Conservation (phyloP, 2,113 vertebrate genomes). For the Grammomys dolichurus region DNA sequence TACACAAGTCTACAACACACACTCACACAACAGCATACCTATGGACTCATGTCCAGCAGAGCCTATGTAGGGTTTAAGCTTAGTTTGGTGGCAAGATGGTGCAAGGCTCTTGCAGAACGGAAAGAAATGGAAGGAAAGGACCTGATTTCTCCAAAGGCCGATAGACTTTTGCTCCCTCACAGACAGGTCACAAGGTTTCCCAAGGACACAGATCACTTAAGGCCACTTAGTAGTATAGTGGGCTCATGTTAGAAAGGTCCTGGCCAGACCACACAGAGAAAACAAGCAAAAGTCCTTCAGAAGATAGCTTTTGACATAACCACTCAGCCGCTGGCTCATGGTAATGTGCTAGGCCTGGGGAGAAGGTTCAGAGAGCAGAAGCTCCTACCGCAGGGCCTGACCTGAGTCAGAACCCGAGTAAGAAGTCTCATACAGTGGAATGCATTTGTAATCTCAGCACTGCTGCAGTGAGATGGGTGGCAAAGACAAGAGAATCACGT, state of each 20-base stretch:
- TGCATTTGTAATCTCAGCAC: background rate
- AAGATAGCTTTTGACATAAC: background rate
- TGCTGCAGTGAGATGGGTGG: background rate
- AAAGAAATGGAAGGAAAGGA: background rate
- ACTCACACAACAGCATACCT: background rate
- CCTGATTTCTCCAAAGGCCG: background rate
- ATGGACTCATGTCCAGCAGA: background rate
- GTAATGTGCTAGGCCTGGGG: background rate
- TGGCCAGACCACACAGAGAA: background rate
- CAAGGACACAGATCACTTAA: background rate
- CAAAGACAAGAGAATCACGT: background rate
- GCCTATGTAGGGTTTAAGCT: accelerated
- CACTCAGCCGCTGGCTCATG: background rate
- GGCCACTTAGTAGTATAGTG: background rate
- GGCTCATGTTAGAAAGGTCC: background rate
- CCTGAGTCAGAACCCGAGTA: background rate
- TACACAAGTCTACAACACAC: background rate
- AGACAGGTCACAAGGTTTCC: background rate
- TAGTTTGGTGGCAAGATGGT: background rate
- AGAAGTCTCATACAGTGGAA: background rate
- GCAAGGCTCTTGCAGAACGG: background rate
- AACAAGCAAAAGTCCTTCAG: background rate
- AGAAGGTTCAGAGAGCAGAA: background rate
- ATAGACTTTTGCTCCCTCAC: background rate
- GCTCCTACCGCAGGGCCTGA: background rate